Base-by-base conservation (phyloP, 2,797 vertebrate species). In the Cebuella pygmaea region DNA sequence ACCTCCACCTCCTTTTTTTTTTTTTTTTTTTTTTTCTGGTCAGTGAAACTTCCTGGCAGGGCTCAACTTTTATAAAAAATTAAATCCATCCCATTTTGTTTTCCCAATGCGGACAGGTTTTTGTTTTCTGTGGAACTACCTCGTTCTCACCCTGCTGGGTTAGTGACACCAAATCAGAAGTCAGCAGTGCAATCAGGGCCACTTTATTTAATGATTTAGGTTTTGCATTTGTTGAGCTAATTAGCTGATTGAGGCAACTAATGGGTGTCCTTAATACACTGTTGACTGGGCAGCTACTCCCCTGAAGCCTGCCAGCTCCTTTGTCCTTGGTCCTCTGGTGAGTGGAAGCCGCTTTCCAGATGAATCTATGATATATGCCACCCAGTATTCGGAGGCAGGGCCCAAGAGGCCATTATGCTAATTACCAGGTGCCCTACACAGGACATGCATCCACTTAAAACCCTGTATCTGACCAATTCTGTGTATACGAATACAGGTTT, bases 161-260 rank as follows among this genome's bases (percentile, higher is more conserved):
- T 92, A 91, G 96, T 90, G 95, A 86, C 94, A 90, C 83, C 95
- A 91, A 95, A 94, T 97, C 98, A 97, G 94, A 97, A 98, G 97
- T 95, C 96, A 97, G 96, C 94, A 88, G 39, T 64, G 95, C 92
- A 97, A 76, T 96, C 3, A 0, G 48, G 95, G 93, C 72, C 80
- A 96, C 97, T 95, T 95, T 93, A 96, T 98, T 97, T 97, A 97
- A 96, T 97, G 98, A 97, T 98, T 98, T 98, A 97, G 98, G 76
- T 97, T 97, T 97, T 98, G 97, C 95, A 97, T 98, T 98, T 98
- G 97, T 98, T 98, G 96, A 98, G 90, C 98, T 98, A 98, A 98
- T 98, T 98, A 98, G 97, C 97, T 98, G 98, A 98, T 98, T 98
- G 98, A 98, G 95, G 98, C 97, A 98, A 97, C 97, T 98, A 98